These are phyloP conservation scores for Sciurus carolinensis DNA, from an alignment of 2,797 vertebrate species.

Conservation along the genomic window DNA sequence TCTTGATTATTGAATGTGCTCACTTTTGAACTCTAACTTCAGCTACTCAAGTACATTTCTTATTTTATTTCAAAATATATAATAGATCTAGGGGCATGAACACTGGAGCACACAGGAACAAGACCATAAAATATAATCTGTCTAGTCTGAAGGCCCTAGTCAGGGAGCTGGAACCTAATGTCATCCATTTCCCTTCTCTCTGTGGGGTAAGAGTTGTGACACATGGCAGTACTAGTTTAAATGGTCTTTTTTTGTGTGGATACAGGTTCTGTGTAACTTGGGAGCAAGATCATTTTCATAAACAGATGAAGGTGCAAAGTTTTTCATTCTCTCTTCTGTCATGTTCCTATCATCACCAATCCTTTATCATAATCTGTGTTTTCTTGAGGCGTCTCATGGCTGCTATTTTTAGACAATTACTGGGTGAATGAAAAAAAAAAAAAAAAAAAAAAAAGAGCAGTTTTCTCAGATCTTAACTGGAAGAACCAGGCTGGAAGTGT, in stretches of 20 bases:
- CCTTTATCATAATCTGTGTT: neutral
- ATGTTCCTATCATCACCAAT: neutral
- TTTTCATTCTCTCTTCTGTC: neutral
- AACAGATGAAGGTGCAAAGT: neutral
- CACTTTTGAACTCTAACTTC: neutral
- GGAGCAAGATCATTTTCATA: neutral
- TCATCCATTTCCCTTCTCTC: neutral
- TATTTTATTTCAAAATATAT: slow-evolving; percentile 31
- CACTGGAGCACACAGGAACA: neutral
- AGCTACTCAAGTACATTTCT: neutral
- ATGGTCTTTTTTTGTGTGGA: neutral
- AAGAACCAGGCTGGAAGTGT: neutral
- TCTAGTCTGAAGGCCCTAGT: neutral
- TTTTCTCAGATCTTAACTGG: neutral
- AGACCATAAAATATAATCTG: neutral
- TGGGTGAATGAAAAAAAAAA: neutral
- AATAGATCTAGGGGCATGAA: neutral
- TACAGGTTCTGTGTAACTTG: neutral
- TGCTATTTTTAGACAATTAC: slow-evolving; percentile 1
- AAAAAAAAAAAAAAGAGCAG: neutral
- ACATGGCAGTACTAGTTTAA: neutral
- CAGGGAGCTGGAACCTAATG: neutral
- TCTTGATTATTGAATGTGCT: neutral
- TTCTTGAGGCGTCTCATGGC: neutral
- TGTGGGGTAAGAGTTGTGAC: neutral